These are phyloP conservation scores for Aphis craccivora DNA, from an alignment of 1,140 invertebrate genomes.

Conservation along the genomic window DNA sequence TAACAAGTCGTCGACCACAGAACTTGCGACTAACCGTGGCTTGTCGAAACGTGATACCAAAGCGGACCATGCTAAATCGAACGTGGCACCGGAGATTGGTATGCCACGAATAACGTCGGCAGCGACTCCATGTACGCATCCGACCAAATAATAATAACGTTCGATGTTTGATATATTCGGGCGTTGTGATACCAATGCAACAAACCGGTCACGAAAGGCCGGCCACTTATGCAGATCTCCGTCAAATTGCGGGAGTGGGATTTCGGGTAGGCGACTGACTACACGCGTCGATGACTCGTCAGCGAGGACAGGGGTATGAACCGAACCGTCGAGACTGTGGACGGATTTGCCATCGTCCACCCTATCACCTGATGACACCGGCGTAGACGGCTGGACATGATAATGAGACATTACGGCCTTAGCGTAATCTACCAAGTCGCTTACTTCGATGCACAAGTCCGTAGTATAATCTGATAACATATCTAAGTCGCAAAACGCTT, in stretches of 20 bases:
- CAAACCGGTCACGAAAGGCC: background rate
- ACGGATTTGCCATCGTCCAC: no score
- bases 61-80: background rate
- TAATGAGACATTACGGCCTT: no score
- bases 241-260: background rate
- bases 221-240: background rate
- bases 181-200: background rate
- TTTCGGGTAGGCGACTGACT: background rate
- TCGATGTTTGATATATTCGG: background rate
- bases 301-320: no score
- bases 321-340: no score
- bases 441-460: no score
- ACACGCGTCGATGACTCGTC: background rate
- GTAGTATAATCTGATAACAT: no score
- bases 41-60: background rate
- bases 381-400: no score
- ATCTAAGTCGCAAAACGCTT: no score
- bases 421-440: no score
- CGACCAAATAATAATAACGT: background rate
- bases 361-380: no score
- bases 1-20: background rate
- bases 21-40: background rate
- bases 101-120: background rate
- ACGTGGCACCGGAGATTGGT: background rate
- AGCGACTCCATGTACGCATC: background rate